Evolutionary conservation across 2,797 vertebrate genomes (phyloP).

Genomic region (Anniella stebbinsi): DNA sequence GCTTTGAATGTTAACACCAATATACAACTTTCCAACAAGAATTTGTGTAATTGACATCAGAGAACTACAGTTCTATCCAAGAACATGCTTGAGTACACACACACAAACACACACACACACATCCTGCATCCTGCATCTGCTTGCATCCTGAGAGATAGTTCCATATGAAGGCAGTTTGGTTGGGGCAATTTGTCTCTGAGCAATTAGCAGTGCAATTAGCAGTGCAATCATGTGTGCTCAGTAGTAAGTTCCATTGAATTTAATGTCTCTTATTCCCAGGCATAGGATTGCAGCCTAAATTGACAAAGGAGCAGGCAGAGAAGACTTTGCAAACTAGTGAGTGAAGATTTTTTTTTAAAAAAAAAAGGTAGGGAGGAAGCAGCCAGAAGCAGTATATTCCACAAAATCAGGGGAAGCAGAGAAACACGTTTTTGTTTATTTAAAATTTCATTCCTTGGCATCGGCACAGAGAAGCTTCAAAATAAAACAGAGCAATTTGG

Average conservation of each 20-base stretch:
- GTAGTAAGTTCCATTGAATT: background rate
- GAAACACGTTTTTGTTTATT: background rate
- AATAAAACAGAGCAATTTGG: slow-evolving; percentile 5
- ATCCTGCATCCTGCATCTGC: background rate
- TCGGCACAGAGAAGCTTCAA: background rate
- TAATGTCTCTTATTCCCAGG: background rate
- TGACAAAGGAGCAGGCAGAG: background rate
- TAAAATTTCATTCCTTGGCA: background rate
- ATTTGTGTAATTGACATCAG: background rate
- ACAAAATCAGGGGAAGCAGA: background rate
- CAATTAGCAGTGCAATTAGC: background rate
- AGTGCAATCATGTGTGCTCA: background rate
- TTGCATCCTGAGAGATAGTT: background rate
- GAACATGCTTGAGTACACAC: background rate
- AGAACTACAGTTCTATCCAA: background rate
- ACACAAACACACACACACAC: background rate
- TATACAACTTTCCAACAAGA: background rate
- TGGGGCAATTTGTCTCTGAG: background rate
- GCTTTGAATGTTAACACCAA: too few species aligned
- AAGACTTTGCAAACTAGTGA: background rate
- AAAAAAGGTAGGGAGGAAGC: background rate
- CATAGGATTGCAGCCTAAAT: background rate
- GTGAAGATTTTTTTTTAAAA: background rate
- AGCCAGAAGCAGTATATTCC: background rate
- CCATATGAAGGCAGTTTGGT: background rate